phyloP scores from a whole-genome alignment of 92 coral and sea anemone genomes.

The Zoanthus sociatus region DNA sequence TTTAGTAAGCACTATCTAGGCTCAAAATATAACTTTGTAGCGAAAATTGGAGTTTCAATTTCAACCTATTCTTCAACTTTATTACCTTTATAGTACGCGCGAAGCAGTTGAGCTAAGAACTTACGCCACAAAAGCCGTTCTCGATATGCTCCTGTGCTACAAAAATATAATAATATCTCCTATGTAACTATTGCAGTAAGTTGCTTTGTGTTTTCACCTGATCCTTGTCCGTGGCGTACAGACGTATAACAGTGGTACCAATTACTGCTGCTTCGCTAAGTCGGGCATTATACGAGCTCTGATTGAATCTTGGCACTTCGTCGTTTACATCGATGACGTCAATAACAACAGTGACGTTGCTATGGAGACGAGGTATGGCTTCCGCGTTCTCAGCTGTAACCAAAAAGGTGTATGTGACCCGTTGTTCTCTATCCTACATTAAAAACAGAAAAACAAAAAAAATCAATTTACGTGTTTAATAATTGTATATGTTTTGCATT shows the following conservation, averaged over 20 bases:
- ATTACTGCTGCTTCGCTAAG: slow-evolving; percentile 74
- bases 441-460: not conserved
- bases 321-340: slow-evolving; percentile 78
- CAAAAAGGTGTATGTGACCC: slow-evolving; percentile 68
- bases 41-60: no score
- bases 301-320: slow-evolving; percentile 71
- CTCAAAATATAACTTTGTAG: no score
- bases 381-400: slow-evolving; percentile 84
- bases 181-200: not conserved
- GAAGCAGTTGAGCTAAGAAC: no score
- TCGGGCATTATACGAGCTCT: slow-evolving; percentile 57
- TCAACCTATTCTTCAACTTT: no score
- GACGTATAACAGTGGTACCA: slow-evolving; percentile 76
- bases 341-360: slow-evolving; percentile 59
- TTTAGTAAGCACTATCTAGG: no score
- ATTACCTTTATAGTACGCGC: no score
- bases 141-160: no score
- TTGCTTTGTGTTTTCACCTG: slow-evolving; percentile 53
- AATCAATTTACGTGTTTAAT: not conserved
- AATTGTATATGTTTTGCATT: not conserved
- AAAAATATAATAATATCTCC: not conserved
- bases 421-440: slow-evolving; percentile 71
- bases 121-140: no score
- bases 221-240: slow-evolving; percentile 76
- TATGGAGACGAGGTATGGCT: slow-evolving; percentile 66